Evolutionary conservation across 2,888 invertebrate species (phyloP).

Genomic region (Cinara cedri): DNA sequence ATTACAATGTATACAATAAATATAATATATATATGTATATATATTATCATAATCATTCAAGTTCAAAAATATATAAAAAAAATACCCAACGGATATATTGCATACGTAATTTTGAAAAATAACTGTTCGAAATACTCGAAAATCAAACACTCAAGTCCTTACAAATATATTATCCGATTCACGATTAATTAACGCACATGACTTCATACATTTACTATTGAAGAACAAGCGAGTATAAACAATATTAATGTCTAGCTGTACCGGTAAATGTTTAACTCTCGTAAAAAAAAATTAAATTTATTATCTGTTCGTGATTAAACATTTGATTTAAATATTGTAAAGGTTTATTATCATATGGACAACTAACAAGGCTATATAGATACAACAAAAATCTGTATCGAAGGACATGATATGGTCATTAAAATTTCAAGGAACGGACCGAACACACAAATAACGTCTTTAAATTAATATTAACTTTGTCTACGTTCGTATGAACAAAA

Average conservation of each 20-base stretch:
- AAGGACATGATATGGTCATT: slow-evolving; percentile 38
- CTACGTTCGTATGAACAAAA: neutral
- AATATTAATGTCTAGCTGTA: neutral
- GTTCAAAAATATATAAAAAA: no score
- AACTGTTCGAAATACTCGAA: no score
- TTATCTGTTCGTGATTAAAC: neutral
- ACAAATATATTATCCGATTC: neutral
- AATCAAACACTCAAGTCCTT: no score
- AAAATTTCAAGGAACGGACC: slow-evolving; percentile 29
- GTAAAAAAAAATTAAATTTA: neutral
- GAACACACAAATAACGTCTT: slow-evolving; percentile 20
- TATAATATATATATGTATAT: no score
- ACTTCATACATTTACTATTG: no score
- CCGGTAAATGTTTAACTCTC: neutral
- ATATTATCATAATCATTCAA: no score
- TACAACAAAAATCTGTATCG: neutral
- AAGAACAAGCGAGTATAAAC: neutral
- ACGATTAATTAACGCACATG: neutral
- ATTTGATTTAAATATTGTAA: slow-evolving; percentile 2
- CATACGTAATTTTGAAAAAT: no score
- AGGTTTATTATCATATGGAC: neutral
- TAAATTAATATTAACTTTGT: slow-evolving; percentile 2
- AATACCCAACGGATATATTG: neutral
- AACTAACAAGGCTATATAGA: neutral
- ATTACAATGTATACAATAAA: no score